Evolutionary conservation across 2,113 vertebrate genomes (phyloP).

Genomic region (Poeciliopsis prolifica): DNA sequence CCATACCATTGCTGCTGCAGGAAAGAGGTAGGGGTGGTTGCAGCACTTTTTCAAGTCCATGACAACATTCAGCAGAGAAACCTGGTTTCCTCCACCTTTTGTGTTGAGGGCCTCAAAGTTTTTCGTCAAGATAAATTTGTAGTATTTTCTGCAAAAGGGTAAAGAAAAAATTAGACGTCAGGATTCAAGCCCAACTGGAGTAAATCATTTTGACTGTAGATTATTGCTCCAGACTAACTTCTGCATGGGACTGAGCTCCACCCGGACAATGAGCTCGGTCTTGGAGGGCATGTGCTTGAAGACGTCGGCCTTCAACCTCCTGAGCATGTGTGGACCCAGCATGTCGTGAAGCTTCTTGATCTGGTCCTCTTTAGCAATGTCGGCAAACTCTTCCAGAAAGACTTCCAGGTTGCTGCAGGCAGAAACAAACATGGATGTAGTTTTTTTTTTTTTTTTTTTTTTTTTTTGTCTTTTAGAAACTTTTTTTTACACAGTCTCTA

Average conservation of each 20-base stretch:
- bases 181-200: not conserved
- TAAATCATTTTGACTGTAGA: not conserved
- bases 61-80: constrained; percentile 95
- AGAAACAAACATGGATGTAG: not conserved
- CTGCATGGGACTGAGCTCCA: constrained; percentile 96
- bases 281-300: constrained; percentile 99
- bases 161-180: not conserved
- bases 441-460: too few species aligned
- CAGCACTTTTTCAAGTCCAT: constrained; percentile 99
- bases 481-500: too few species aligned
- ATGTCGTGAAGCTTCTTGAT: constrained; percentile 99
- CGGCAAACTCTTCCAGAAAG: constrained; percentile 97
- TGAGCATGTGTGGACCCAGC: constrained; percentile 97
- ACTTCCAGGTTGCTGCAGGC: constrained; percentile 90
- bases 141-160: constrained; percentile 87
- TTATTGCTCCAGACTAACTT: constrained; percentile 83
- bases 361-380: constrained; percentile 99
- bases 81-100: constrained; percentile 94
- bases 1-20: constrained; percentile 93
- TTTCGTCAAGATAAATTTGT: constrained; percentile 96
- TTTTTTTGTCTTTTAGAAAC: too few species aligned
- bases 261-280: constrained; percentile 96
- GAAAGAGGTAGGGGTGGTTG: constrained; percentile 98
- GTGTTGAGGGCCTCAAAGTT: constrained; percentile 98
- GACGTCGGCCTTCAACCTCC: constrained; percentile 96